Conservation (phyloP, 2,797 vertebrate species). For the Tokudaia muenninki region DNA sequence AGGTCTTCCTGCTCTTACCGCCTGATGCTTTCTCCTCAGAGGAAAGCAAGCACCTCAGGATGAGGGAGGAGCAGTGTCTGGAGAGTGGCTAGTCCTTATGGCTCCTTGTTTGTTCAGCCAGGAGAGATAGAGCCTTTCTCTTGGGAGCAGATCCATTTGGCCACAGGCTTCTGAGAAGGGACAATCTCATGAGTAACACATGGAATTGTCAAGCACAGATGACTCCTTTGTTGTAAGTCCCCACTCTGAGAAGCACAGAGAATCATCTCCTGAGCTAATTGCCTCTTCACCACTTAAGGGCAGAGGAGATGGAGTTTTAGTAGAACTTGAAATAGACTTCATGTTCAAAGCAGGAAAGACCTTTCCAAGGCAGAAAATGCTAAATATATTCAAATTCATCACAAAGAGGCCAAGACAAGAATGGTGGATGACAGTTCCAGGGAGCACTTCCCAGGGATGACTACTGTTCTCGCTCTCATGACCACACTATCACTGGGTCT, state of each 20-base stretch:
- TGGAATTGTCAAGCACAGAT: slow-evolving; percentile 68
- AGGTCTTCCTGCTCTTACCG: neutral
- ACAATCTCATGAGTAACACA: slow-evolving; percentile 73
- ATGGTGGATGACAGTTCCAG: neutral
- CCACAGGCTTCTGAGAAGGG: slow-evolving; percentile 61
- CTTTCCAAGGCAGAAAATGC: slow-evolving; percentile 43
- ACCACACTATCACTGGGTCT: neutral
- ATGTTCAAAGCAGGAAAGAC: slow-evolving; percentile 66
- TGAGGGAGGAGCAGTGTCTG: neutral
- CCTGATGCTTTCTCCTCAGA: neutral
- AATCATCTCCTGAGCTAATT: slow-evolving; percentile 39
- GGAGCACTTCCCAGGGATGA: neutral
- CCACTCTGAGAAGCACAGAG: slow-evolving; percentile 39
- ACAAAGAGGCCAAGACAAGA: neutral
- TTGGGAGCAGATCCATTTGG: slow-evolving; percentile 71
- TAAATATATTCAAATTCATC: slow-evolving; percentile 6
- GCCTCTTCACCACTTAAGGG: slow-evolving; percentile 57
- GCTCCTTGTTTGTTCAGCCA: slow-evolving; percentile 34
- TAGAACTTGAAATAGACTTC: slow-evolving; percentile 59
- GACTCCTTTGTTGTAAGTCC: slow-evolving; percentile 75
- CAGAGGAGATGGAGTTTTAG: slow-evolving; percentile 65
- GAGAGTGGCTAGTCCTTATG: slow-evolving; percentile 3
- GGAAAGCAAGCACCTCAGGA: neutral
- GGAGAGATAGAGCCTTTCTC: slow-evolving; percentile 24
- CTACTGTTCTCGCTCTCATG: neutral